A percentile compares a stretch with the other conserved stretches of the same genome.
Evolutionary conservation across 2,797 vertebrate genomes (phyloP).

Genomic region (Melanotaenia trifasciata): DNA sequence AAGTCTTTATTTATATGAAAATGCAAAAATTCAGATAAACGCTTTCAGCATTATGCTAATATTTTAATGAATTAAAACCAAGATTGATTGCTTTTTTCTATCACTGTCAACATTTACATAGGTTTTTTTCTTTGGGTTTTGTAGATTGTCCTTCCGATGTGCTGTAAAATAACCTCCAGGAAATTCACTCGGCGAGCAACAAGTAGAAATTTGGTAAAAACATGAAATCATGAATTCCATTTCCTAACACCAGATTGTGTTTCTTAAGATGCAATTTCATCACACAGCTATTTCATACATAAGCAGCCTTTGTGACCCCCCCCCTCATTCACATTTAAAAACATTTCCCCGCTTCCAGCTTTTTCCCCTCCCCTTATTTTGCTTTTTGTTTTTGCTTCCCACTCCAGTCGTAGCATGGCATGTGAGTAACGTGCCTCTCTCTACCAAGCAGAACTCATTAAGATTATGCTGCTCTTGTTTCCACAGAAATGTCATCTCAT

Average conservation of each 20-base stretch:
- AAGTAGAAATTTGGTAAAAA: constrained; percentile 14
- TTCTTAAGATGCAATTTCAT: constrained; percentile 34
- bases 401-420: constrained; percentile 45
- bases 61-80: neutral
- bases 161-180: constrained; percentile 13
- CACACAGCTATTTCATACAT: constrained; percentile 28
- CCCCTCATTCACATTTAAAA: constrained; percentile 17
- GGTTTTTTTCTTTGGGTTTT: neutral
- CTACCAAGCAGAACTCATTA: constrained; percentile 87
- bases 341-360: constrained; percentile 23
- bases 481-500: constrained; percentile 80
- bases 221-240: constrained; percentile 26
- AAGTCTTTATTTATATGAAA: neutral
- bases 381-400: constrained; percentile 49
- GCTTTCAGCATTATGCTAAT: neutral
- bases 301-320: constrained; percentile 28
- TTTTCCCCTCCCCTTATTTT: constrained; percentile 31
- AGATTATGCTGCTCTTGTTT: constrained; percentile 90
- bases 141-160: neutral
- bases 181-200: constrained; percentile 7
- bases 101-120: neutral
- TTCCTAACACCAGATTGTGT: constrained; percentile 24
- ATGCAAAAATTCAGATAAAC: neutral
- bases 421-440: constrained; percentile 75
- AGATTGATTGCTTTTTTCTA: neutral